phyloP scores from a whole-genome alignment of 2,888 invertebrate species.

The Drosophila paucipuncta region DNA sequence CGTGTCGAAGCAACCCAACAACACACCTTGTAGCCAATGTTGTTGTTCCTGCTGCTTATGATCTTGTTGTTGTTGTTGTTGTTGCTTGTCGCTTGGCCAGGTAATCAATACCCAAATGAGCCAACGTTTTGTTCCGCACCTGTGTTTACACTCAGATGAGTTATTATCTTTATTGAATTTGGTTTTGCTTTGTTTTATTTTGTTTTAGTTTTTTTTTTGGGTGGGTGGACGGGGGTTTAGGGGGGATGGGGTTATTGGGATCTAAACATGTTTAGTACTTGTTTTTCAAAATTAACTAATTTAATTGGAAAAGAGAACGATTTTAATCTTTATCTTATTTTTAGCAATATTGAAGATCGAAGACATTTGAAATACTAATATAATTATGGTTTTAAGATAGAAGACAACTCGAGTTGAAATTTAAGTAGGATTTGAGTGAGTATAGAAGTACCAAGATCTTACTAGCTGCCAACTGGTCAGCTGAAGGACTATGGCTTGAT shows the following conservation, averaged over 20 bases:
- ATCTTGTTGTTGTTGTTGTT: slow-evolving; percentile 9
- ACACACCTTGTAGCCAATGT: slow-evolving; percentile 62
- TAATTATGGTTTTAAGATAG: neutral
- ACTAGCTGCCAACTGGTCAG: slow-evolving; percentile 1
- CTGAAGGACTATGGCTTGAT: slow-evolving; percentile 30
- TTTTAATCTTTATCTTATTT: neutral
- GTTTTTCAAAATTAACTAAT: neutral
- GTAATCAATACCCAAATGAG: slow-evolving; percentile 65
- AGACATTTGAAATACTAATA: neutral
- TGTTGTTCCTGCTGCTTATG: slow-evolving; percentile 8
- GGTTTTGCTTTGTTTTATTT: neutral
- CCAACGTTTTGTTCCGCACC: slow-evolving; percentile 47
- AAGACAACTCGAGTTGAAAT: neutral
- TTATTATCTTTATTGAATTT: slow-evolving; percentile 25
- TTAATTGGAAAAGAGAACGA: neutral
- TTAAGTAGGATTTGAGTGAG: neutral
- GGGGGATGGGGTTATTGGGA: neutral
- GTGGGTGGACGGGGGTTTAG: neutral
- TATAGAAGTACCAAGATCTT: neutral
- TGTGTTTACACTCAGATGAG: slow-evolving; percentile 65
- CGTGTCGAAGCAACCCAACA: slow-evolving; percentile 30
- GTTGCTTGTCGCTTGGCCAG: slow-evolving; percentile 28
- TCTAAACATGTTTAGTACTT: neutral
- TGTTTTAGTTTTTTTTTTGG: neutral
- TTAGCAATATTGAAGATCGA: neutral